A percentile compares a stretch with the other conserved stretches of the same genome.
Evolutionary conservation across 2,888 invertebrate genomes (phyloP).

Genomic region (Hylaea fasciaria): DNA sequence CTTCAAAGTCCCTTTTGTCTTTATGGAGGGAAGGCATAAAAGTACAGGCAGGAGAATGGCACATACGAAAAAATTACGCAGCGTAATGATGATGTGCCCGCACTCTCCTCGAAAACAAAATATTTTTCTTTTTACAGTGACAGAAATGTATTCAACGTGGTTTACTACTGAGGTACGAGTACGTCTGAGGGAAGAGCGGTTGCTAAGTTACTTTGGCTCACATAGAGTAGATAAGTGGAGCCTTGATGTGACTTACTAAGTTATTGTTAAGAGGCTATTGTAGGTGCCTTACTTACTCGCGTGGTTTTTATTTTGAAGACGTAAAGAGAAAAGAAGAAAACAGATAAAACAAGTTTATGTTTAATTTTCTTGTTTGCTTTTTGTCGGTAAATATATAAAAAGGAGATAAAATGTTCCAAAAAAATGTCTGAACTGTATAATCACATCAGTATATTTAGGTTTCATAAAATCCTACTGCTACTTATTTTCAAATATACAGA

Average conservation of each 20-base stretch:
- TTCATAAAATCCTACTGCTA: too few species aligned
- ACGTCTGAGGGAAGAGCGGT: conserved; percentile 44
- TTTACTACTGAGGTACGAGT: conserved; percentile 59
- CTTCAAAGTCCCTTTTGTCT: conserved; percentile 85
- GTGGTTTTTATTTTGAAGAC: conserved; percentile 1
- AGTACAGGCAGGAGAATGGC: conserved; percentile 81
- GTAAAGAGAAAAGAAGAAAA: not conserved
- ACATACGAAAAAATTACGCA: conserved; percentile 83
- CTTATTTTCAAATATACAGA: too few species aligned
- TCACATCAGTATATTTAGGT: too few species aligned
- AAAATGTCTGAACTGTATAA: too few species aligned
- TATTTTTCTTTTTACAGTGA: conserved; percentile 79
- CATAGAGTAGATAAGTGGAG: conserved; percentile 44
- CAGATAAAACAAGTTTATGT: not conserved
- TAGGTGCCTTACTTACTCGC: conserved; percentile 19
- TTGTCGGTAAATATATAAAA: too few species aligned
- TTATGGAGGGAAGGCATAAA: conserved; percentile 83
- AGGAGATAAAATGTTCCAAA: too few species aligned
- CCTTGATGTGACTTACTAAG: conserved; percentile 37
- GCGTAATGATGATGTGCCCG: conserved; percentile 84
- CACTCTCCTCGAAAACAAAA: conserved; percentile 79
- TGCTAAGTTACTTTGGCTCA: conserved; percentile 51
- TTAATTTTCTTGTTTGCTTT: not conserved
- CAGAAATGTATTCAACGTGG: conserved; percentile 76
- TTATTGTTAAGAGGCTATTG: conserved; percentile 31